Evolutionary conservation across 2,113 vertebrate genomes (phyloP), one percentile per base, ranked within the genome.

Genomic region (Sapajus apella): DNA sequence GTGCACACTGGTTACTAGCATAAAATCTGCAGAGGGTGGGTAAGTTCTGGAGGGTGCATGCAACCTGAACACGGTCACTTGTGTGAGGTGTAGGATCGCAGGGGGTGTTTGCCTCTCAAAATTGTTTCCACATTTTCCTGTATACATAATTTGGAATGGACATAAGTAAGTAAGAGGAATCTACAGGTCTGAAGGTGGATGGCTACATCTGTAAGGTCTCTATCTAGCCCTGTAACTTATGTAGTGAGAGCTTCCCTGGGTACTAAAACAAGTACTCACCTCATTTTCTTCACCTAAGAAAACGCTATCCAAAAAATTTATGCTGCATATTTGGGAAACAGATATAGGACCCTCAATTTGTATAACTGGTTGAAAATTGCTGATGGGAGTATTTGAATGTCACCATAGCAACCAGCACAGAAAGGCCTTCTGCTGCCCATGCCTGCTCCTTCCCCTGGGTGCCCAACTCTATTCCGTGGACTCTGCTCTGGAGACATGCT

Each of bases 21-120:
- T 30, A 52, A 32, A 40, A 21, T 16, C 45, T 13, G 11, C 56
- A 27, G 13, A 30, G 61, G 43, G 27, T 11, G 14, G 43, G 16
- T 23, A 35, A 20, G 37, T 47, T 80, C 47, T 32, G 6, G 32
- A n/a, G 21, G 32, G 23, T 8, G 1, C 37, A 7, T 0, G 32
- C 30, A 14, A 35, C 0, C 2, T 5, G 18, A 17, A 30, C 3
- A 1, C 11, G 11, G 20, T 20, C 6, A 6, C 23, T 40, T 32
- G 52, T 35, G 52, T 8, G 35, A 12, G 16, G 1, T 45, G 18
- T 8, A 37, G 8, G 32, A 20, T 21, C 16, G 0, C 13, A 21
- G 18, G 56, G 82, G 8, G 12, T 32, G 25, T 1, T 27, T 35
- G 56, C 87, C 30, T 79, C 23, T 70, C 87, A 30, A 37, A 61